Evolutionary conservation across 2,888 invertebrate species (phyloP).

Genomic region (Ferdinandea cuprea): DNA sequence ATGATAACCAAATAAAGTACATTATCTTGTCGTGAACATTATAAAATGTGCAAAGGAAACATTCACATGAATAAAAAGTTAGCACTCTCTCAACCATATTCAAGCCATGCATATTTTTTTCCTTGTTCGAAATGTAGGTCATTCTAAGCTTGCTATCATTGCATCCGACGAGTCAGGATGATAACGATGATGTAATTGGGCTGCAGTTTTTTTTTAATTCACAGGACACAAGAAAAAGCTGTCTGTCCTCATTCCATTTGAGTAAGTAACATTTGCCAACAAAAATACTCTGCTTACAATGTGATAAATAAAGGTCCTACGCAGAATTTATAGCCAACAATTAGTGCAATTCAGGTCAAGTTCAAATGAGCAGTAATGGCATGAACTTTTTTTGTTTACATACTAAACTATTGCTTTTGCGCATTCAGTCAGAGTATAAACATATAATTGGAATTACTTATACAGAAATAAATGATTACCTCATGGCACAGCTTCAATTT

Average conservation of each 20-base stretch:
- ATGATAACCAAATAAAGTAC: slow-evolving; percentile 24
- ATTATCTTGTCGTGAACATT: slow-evolving; percentile 14
- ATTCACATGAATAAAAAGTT: neutral
- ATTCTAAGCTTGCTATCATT: slow-evolving; percentile 10
- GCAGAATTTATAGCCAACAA: neutral
- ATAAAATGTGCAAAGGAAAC: neutral
- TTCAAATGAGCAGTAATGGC: slow-evolving; percentile 29
- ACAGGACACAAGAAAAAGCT: slow-evolving; percentile 12
- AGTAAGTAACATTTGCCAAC: slow-evolving; percentile 1
- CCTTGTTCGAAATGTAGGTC: slow-evolving; percentile 32
- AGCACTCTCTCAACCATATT: neutral
- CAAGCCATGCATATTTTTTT: neutral
- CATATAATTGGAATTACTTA: neutral
- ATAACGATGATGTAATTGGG: slow-evolving; percentile 32
- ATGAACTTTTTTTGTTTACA: slow-evolving; percentile 9
- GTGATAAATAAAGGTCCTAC: slow-evolving; percentile 4
- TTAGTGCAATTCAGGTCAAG: slow-evolving; percentile 25
- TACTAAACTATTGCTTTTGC: neutral
- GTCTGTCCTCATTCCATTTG: slow-evolving; percentile 10
- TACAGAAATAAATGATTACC: slow-evolving; percentile 40
- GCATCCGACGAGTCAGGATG: slow-evolving; percentile 19
- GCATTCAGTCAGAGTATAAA: neutral
- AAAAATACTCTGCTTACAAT: neutral
- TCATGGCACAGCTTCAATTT: slow-evolving; percentile 24
- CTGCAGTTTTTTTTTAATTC: slow-evolving; percentile 3